These are phyloP conservation scores for Aleadryas rufinucha DNA, from an alignment of 2,113 vertebrate genomes.

Conservation along the genomic window DNA sequence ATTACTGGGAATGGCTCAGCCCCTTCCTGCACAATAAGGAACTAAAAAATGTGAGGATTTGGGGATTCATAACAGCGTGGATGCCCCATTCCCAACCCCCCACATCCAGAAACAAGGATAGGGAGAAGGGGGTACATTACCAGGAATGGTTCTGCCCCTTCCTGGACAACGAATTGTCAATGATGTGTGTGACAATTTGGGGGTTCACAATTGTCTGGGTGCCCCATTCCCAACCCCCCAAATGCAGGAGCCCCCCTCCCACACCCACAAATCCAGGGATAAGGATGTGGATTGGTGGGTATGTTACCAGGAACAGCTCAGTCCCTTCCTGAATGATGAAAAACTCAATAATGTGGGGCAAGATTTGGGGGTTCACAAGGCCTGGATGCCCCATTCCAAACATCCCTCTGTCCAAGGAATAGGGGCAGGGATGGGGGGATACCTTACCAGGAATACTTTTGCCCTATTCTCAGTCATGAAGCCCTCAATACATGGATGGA, in stretches of 20 bases:
- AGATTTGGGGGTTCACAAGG: background rate
- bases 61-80: no score
- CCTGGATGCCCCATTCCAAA: background rate
- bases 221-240: background rate
- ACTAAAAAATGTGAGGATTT: no score
- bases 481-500: no score
- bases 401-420: background rate
- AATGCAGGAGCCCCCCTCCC: background rate
- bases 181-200: fast-evolving
- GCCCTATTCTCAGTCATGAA: background rate
- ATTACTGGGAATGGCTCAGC: no score
- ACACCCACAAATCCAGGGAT: background rate
- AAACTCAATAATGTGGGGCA: no score
- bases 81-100: no score
- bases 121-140: background rate
- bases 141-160: background rate
- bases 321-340: background rate
- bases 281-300: background rate
- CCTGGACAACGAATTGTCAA: background rate
- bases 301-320: no score
- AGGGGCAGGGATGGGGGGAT: background rate
- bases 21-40: no score
- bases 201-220: background rate
- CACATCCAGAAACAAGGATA: no score
- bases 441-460: background rate